These are phyloP conservation scores for Oreochromis spilurus DNA, from an alignment of 2,113 vertebrate genomes.

Conservation along the genomic window DNA sequence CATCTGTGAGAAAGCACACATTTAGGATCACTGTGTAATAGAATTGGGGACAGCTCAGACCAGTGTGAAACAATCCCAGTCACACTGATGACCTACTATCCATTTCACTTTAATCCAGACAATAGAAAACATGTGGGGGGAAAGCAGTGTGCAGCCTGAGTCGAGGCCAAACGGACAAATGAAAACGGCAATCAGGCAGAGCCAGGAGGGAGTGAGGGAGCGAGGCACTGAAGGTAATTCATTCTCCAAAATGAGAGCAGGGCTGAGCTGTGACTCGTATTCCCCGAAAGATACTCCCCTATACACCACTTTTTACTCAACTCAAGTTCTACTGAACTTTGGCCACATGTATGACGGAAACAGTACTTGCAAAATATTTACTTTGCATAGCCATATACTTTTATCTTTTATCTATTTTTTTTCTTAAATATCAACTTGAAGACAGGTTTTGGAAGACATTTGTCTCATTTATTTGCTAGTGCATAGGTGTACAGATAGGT, in stretches of 20 bases:
- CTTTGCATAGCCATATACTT: not conserved
- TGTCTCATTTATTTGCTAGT: not conserved
- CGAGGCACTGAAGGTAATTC: slow-evolving; percentile 3
- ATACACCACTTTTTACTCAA: not conserved
- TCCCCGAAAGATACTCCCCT: slow-evolving; percentile 4
- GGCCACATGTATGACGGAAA: not conserved
- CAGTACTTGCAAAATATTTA: not conserved
- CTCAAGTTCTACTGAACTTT: not conserved
- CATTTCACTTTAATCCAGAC: slow-evolving; percentile 26
- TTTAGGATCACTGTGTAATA: not conserved
- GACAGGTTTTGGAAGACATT: not conserved
- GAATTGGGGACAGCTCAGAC: not conserved
- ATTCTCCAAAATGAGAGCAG: slow-evolving; percentile 13
- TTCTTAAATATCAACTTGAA: not conserved
- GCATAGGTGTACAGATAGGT: too few relatives aligned
- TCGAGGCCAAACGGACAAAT: slow-evolving; percentile 6
- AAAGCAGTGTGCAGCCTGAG: not conserved
- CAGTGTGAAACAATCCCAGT: not conserved
- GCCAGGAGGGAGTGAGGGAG: not conserved
- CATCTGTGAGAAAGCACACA: not conserved
- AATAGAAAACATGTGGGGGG: slow-evolving; percentile 13
- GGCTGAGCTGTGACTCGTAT: not conserved
- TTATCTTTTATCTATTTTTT: not conserved
- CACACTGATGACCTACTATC: slow-evolving; percentile 10
- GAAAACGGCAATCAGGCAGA: slow-evolving; percentile 18